phyloP scores from a whole-genome alignment of 2,888 invertebrate species.

The Drosophila koepferae region DNA sequence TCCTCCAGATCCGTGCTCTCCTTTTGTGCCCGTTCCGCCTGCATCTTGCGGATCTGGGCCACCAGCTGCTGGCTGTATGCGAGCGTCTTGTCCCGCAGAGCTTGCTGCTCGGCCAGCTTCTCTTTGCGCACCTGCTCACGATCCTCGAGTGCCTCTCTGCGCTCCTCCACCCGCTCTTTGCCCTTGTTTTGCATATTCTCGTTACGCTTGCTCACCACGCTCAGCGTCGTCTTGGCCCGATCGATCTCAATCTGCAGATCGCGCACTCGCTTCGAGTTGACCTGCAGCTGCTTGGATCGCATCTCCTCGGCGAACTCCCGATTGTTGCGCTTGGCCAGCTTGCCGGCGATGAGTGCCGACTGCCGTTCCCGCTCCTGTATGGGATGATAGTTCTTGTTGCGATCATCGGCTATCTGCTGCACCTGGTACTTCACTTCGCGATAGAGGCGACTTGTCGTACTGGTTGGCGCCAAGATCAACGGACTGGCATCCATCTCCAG shows the following conservation, averaged over 20 bases:
- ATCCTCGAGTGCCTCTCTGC: slow-evolving; percentile 32
- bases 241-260: slow-evolving; percentile 46
- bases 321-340: slow-evolving; percentile 40
- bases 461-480: slow-evolving; percentile 17
- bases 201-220: slow-evolving; percentile 24
- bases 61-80: slow-evolving; percentile 48
- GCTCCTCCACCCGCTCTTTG: slow-evolving; percentile 10
- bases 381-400: slow-evolving; percentile 41
- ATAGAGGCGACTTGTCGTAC: slow-evolving; percentile 26
- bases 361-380: slow-evolving; percentile 35
- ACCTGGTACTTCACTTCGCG: slow-evolving; percentile 58
- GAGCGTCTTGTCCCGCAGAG: slow-evolving; percentile 24
- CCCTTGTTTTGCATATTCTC: slow-evolving; percentile 4
- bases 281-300: slow-evolving; percentile 37
- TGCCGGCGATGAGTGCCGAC: slow-evolving; percentile 31
- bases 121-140: slow-evolving; percentile 36
- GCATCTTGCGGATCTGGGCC: slow-evolving; percentile 39
- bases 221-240: slow-evolving; percentile 54
- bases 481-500: slow-evolving; percentile 50
- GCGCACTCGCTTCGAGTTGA: slow-evolving; percentile 45
- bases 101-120: slow-evolving; percentile 30
- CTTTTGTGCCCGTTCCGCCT: slow-evolving; percentile 19
- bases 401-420: slow-evolving; percentile 63
- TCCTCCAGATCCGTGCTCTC: slow-evolving; percentile 30
- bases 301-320: slow-evolving; percentile 44